These are phyloP conservation scores for Spodoptera littoralis DNA, from an alignment of 2,888 invertebrate species.

Conservation along the genomic window DNA sequence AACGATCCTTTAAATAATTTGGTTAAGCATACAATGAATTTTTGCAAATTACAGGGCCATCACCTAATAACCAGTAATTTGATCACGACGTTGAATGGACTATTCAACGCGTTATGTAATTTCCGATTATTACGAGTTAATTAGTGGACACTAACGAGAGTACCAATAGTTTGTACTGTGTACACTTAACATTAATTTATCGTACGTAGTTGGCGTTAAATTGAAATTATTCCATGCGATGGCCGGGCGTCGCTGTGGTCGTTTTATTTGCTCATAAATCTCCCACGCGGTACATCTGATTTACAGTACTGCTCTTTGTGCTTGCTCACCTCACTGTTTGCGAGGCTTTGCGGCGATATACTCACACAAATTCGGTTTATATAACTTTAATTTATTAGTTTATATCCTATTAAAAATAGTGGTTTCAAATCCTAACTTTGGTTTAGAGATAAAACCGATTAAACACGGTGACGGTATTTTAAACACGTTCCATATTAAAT, in stretches of 20 bases:
- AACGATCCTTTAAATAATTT: neutral
- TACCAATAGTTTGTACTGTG: slow-evolving; percentile 63
- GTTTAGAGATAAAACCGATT: slow-evolving; percentile 22
- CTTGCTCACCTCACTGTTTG: slow-evolving; percentile 73
- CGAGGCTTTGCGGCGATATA: slow-evolving; percentile 69
- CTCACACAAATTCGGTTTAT: slow-evolving; percentile 64
- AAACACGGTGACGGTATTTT: slow-evolving; percentile 3
- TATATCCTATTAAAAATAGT: slow-evolving; percentile 54
- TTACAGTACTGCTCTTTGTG: slow-evolving; percentile 81
- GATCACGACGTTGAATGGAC: slow-evolving; percentile 41
- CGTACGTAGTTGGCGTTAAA: slow-evolving; percentile 76
- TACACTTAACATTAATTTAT: slow-evolving; percentile 74
- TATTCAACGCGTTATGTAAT: slow-evolving; percentile 56
- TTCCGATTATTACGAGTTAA: slow-evolving; percentile 69
- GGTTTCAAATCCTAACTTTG: slow-evolving; percentile 17
- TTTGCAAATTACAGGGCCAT: slow-evolving; percentile 43
- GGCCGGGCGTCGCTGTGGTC: slow-evolving; percentile 72
- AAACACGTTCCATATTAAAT: slow-evolving; percentile 8
- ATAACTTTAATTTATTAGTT: slow-evolving; percentile 60
- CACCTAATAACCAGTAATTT: slow-evolving; percentile 42
- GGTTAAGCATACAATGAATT: slow-evolving; percentile 9
- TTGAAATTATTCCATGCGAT: slow-evolving; percentile 81
- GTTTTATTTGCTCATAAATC: slow-evolving; percentile 83
- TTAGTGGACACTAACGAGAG: slow-evolving; percentile 70
- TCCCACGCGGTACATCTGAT: slow-evolving; percentile 78